phyloP scores from a whole-genome alignment of 1,140 invertebrate genomes.

The Campodea augens region DNA sequence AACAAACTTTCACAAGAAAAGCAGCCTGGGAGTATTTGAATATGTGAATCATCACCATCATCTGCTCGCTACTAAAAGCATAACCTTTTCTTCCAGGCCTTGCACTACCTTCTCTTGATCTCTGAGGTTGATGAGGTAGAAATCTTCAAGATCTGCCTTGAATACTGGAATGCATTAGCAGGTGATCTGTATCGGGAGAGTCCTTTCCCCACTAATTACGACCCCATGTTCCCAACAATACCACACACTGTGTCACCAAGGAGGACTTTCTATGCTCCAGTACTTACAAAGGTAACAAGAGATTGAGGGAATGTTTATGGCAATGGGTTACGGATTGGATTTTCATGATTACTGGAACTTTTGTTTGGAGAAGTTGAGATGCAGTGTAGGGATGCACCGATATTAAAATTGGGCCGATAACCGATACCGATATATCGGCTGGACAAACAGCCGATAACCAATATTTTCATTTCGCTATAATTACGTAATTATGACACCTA shows the following conservation, averaged over 20 bases:
- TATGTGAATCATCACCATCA: no score
- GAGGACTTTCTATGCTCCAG: constrained; percentile 52
- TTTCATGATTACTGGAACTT: no score
- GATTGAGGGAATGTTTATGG: background rate
- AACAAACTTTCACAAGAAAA: no score
- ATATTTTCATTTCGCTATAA: no score
- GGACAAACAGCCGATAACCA: no score
- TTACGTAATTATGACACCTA: no score
- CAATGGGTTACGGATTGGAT: no score
- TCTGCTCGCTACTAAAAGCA: background rate
- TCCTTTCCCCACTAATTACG: constrained; percentile 23
- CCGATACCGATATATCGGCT: no score
- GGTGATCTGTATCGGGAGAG: constrained; percentile 75
- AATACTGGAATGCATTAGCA: constrained; percentile 93
- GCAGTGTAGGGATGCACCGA: no score
- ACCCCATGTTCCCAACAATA: constrained; percentile 15
- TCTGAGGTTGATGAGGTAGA: constrained; percentile 98
- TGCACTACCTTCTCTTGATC: constrained; percentile 88
- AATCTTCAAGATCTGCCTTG: constrained; percentile 98
- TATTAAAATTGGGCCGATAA: no score
- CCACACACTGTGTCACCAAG: constrained; percentile 27
- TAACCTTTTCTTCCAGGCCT: constrained; percentile 31
- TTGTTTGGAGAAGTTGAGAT: no score
- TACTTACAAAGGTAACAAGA: constrained; percentile 48
- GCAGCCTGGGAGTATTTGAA: no score